Conservation (phyloP, 2,888 invertebrate species). For the Drosophila borealis region DNA sequence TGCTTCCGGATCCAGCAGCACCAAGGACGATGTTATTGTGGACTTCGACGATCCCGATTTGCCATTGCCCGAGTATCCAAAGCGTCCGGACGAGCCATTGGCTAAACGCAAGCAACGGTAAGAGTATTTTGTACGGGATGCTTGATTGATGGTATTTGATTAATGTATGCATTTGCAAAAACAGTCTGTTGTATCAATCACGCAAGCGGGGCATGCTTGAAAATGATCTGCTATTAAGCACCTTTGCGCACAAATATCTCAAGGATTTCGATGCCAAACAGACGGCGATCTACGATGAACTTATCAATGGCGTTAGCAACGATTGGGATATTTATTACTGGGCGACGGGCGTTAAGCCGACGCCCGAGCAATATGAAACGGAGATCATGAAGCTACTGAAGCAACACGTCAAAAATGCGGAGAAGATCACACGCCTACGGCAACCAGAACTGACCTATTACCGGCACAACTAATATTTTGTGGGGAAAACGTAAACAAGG, state of each 20-base stretch:
- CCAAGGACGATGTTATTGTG: constrained; percentile 42
- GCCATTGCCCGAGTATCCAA: constrained; percentile 87
- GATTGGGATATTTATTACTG: constrained; percentile 99
- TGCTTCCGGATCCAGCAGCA: background rate
- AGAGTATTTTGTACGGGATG: constrained; percentile 9
- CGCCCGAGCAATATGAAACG: constrained; percentile 93
- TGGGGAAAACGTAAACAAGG: constrained; percentile 38
- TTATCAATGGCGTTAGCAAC: constrained; percentile 96
- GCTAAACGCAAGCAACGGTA: constrained; percentile 88
- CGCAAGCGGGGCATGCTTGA: constrained; percentile 98
- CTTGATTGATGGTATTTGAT: background rate
- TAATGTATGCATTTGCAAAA: background rate
- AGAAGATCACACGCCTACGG: constrained; percentile 74
- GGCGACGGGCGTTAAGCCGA: constrained; percentile 93
- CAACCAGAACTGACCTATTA: constrained; percentile 42
- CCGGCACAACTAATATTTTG: constrained; percentile 1
- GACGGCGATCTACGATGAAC: constrained; percentile 91
- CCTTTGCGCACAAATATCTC: constrained; percentile 94
- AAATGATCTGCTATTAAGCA: constrained; percentile 95
- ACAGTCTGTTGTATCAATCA: constrained; percentile 95
- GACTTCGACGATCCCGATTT: constrained; percentile 82
- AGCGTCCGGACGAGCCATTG: constrained; percentile 87
- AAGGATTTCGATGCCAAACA: constrained; percentile 89
- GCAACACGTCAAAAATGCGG: constrained; percentile 92
- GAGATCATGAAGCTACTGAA: constrained; percentile 95